phyloP scores from a whole-genome alignment of 1,140 invertebrate species.

The Drosophila bifasciata region DNA sequence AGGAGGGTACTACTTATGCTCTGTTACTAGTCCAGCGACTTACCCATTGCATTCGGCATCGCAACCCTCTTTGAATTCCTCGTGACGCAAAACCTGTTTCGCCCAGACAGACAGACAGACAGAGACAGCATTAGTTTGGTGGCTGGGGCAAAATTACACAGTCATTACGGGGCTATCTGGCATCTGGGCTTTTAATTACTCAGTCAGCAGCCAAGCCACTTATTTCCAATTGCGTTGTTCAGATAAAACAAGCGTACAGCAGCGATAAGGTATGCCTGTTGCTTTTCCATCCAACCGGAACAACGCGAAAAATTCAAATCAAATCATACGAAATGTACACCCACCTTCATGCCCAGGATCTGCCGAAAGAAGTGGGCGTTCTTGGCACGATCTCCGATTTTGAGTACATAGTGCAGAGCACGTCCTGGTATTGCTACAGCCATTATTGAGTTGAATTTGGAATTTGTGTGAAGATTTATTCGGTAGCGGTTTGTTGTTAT shows the following conservation, averaged over 20 bases:
- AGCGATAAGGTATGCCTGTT: conserved; percentile 37
- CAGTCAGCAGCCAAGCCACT: neutral
- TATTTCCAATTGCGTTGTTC: conserved; percentile 15
- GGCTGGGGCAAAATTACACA: conserved; percentile 17
- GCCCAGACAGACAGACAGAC: conserved; percentile 1
- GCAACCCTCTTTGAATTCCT: conserved; percentile 98
- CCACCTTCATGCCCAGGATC: conserved; percentile 97
- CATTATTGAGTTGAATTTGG: too few relatives aligned
- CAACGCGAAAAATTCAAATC: too few relatives aligned
- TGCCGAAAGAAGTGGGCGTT: conserved; percentile 95
- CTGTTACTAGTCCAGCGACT: conserved; percentile 56
- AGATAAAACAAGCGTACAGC: conserved; percentile 26
- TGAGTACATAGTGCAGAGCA: conserved; percentile 97
- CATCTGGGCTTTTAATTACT: conserved; percentile 53
- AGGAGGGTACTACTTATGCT: conserved; percentile 1
- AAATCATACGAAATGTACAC: too few relatives aligned
- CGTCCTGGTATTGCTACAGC: conserved; percentile 83
- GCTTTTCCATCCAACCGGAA: neutral
- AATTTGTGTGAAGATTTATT: too few relatives aligned
- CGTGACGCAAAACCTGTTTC: conserved; percentile 95
- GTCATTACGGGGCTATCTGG: conserved; percentile 38
- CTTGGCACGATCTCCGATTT: conserved; percentile 93
- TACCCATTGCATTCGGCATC: conserved; percentile 98
- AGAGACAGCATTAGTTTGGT: conserved; percentile 1
- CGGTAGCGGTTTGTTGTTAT: too few relatives aligned